Conservation (phyloP, 2,797 vertebrate genomes). For the Spea hammondii region DNA sequence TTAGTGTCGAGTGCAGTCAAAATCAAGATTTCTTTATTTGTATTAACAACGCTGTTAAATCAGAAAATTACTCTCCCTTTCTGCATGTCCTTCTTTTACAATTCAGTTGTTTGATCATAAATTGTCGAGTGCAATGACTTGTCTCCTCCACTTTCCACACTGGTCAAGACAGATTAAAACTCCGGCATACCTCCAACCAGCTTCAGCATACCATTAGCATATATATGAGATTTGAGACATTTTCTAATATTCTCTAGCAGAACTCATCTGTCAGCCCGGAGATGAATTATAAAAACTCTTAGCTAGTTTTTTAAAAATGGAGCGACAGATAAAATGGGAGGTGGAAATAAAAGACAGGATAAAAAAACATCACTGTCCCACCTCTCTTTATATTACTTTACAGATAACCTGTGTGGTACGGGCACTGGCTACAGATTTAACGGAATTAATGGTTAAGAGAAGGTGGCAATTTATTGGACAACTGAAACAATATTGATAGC, state of each 20-base stretch:
- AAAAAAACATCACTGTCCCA: slow-evolving; percentile 60
- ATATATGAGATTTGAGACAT: slow-evolving; percentile 99
- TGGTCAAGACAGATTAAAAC: slow-evolving; percentile 98
- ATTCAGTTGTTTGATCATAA: slow-evolving; percentile 95
- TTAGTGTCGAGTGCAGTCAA: slow-evolving; percentile 79
- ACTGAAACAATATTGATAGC: neutral
- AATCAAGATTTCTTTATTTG: slow-evolving; percentile 82
- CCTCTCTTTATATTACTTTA: slow-evolving; percentile 61
- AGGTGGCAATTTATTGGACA: neutral
- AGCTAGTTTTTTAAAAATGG: slow-evolving; percentile 74
- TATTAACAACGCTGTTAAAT: slow-evolving; percentile 84
- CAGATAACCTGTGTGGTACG: slow-evolving; percentile 46
- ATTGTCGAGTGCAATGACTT: slow-evolving; percentile 91
- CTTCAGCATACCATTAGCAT: slow-evolving; percentile 99
- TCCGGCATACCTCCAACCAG: slow-evolving; percentile 82
- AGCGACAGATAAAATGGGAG: slow-evolving; percentile 54
- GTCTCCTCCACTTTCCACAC: slow-evolving; percentile 95
- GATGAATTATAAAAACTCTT: slow-evolving; percentile 99
- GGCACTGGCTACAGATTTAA: slow-evolving; percentile 19
- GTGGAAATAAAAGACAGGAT: slow-evolving; percentile 41
- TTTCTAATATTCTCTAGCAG: slow-evolving; percentile 99
- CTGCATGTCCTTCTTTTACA: slow-evolving; percentile 76
- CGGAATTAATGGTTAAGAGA: neutral
- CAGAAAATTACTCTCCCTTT: slow-evolving; percentile 80
- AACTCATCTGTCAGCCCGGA: slow-evolving; percentile 99